phyloP scores from a whole-genome alignment of 2,888 invertebrate genomes.

The Agrilus biguttatus region DNA sequence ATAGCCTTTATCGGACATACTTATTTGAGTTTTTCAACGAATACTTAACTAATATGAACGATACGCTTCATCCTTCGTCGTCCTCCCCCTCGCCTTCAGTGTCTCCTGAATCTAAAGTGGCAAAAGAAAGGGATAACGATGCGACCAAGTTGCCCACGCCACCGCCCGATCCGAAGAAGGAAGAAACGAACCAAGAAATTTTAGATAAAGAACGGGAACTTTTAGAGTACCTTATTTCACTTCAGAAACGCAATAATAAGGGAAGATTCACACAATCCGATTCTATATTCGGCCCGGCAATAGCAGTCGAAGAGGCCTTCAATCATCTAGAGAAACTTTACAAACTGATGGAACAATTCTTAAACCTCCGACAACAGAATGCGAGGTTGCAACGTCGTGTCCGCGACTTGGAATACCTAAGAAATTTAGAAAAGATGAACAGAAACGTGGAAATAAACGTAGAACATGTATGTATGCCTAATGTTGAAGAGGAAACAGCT shows the following conservation, averaged over 20 bases:
- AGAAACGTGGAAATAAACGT: slow-evolving; percentile 28
- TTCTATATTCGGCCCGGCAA: slow-evolving; percentile 39
- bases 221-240: slow-evolving; percentile 31
- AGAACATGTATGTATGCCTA: slow-evolving; percentile 37
- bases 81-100: neutral
- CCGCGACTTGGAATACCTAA: slow-evolving; percentile 57
- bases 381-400: slow-evolving; percentile 50
- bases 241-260: slow-evolving; percentile 19
- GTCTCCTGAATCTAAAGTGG: slow-evolving; percentile 4
- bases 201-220: slow-evolving; percentile 29
- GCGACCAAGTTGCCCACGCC: slow-evolving; percentile 29
- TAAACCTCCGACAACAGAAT: slow-evolving; percentile 58
- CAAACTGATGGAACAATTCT: slow-evolving; percentile 60
- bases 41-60: no score
- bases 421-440: slow-evolving; percentile 46
- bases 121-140: slow-evolving; percentile 15
- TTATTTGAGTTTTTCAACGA: no score
- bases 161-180: slow-evolving; percentile 29
- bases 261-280: slow-evolving; percentile 31
- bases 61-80: no score
- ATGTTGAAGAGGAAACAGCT: slow-evolving; percentile 46
- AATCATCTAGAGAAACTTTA: slow-evolving; percentile 70
- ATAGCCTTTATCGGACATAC: no score
- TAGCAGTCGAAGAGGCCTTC: slow-evolving; percentile 49
- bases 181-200: slow-evolving; percentile 7